Conservation (phyloP, 2,888 invertebrate genomes). For the Steinernema scapterisci region DNA sequence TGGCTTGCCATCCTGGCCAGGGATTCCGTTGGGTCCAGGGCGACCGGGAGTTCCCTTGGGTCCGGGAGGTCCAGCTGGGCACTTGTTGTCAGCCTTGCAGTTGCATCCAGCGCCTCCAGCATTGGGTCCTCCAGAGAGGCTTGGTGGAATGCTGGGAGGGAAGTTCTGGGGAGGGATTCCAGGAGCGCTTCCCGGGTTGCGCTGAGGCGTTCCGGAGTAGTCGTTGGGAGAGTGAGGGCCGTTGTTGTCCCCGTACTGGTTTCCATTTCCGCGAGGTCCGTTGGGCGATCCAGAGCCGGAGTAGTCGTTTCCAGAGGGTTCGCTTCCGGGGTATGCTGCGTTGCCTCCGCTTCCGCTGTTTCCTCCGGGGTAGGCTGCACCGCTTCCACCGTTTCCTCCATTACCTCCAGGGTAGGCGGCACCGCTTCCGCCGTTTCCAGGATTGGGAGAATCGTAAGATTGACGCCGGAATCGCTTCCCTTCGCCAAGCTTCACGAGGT, state of each 20-base stretch:
- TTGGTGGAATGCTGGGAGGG: conserved; percentile 17
- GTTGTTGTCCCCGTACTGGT: background rate
- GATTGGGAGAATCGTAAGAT: conserved; percentile 13
- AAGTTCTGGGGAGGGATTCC: conserved; percentile 9
- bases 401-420: background rate
- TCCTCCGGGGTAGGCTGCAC: background rate
- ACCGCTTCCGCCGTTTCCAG: background rate
- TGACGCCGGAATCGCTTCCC: conserved; percentile 11
- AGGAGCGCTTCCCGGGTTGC: background rate
- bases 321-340: conserved; percentile 1
- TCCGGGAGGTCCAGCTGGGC: conserved; percentile 48
- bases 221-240: background rate
- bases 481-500: conserved; percentile 26
- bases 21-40: conserved; percentile 48
- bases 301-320: background rate
- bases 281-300: background rate
- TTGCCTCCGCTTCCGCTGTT: background rate
- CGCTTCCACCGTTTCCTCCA: background rate
- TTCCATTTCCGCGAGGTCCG: background rate
- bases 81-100: conserved; percentile 47
- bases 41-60: conserved; percentile 46
- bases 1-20: conserved; percentile 48
- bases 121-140: conserved; percentile 19
- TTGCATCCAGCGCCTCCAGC: conserved; percentile 20
- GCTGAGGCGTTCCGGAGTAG: background rate